A percentile compares a stretch with the other conserved stretches of the same genome.
Conservation (phyloP, 2,113 vertebrate genomes). For the Thamnophis sirtalis region DNA sequence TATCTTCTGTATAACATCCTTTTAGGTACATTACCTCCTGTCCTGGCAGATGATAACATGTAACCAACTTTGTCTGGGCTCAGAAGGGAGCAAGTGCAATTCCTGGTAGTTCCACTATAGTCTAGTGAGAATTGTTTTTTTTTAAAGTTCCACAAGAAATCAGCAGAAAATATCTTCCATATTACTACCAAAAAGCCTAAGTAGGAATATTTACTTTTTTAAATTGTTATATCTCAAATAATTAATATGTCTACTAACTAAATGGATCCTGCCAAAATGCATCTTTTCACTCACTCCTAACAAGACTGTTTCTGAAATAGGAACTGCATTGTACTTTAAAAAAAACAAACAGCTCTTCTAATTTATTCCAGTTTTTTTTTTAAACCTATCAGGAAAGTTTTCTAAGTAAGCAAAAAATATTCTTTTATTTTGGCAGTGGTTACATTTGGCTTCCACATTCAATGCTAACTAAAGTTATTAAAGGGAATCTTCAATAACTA, state of each 20-base stretch:
- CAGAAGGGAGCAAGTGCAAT: not conserved
- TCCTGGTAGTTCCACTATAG: not conserved
- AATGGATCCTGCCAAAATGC: not conserved
- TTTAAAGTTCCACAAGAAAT: not conserved
- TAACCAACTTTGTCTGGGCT: not conserved
- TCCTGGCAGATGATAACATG: not conserved
- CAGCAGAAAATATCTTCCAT: not conserved
- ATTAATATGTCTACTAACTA: not conserved
- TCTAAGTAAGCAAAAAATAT: not conserved
- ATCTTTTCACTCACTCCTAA: not conserved
- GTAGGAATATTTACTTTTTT: not conserved
- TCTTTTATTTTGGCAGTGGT: not conserved
- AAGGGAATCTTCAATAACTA: not conserved
- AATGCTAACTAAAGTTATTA: not conserved
- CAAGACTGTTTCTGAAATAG: not conserved
- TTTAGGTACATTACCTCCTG: not conserved
- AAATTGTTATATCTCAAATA: not conserved
- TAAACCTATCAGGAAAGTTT: not conserved
- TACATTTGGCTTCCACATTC: not conserved
- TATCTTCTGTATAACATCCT: not conserved
- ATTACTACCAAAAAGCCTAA: not conserved
- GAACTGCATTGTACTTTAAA: not conserved
- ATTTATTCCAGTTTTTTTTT: not conserved
- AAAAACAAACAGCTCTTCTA: not conserved
- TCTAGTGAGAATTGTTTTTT: not conserved